phyloP scores from a whole-genome alignment of 1,140 invertebrate species.

The Melipona quadrifasciata region DNA sequence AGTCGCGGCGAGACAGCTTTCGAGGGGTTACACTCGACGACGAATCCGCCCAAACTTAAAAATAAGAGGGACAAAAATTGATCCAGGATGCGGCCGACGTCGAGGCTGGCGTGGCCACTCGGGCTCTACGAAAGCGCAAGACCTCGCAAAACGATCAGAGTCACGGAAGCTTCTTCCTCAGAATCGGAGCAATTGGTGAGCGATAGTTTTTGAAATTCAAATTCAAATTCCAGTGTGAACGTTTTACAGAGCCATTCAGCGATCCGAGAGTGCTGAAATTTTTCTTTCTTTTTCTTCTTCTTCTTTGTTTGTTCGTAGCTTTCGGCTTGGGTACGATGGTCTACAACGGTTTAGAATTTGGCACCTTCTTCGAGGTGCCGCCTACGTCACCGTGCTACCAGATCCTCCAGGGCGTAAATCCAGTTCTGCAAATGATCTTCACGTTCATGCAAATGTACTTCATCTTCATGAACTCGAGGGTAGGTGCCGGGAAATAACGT shows the following conservation, averaged over 20 bases:
- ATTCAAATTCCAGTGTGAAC: neutral
- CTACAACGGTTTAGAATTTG: constrained; percentile 97
- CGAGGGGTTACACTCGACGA: neutral
- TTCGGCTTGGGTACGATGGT: constrained; percentile 99
- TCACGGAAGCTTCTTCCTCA: constrained; percentile 97
- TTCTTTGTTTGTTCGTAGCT: constrained; percentile 82
- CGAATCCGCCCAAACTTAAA: no score
- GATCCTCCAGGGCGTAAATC: constrained; percentile 94
- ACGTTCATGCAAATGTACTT: constrained; percentile 99
- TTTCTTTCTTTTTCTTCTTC: neutral
- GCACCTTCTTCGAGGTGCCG: constrained; percentile 96
- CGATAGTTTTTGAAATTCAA: constrained; percentile 7
- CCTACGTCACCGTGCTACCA: constrained; percentile 93
- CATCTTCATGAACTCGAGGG: constrained; percentile 98
- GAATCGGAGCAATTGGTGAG: constrained; percentile 97
- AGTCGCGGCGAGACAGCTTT: no score
- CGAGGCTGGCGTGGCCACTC: constrained; percentile 86
- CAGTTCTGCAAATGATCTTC: constrained; percentile 96
- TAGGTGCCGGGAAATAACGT: constrained; percentile 81
- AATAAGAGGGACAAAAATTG: neutral
- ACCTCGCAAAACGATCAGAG: constrained; percentile 96
- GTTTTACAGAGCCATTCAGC: no score
- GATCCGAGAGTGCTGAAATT: neutral
- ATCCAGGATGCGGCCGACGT: constrained; percentile 84
- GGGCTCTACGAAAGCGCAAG: constrained; percentile 90